A percentile compares a stretch with the other conserved stretches of the same genome.
These are phyloP conservation scores for Sakesphorus luctuosus DNA, from an alignment of 2,113 vertebrate species.

Conservation along the genomic window DNA sequence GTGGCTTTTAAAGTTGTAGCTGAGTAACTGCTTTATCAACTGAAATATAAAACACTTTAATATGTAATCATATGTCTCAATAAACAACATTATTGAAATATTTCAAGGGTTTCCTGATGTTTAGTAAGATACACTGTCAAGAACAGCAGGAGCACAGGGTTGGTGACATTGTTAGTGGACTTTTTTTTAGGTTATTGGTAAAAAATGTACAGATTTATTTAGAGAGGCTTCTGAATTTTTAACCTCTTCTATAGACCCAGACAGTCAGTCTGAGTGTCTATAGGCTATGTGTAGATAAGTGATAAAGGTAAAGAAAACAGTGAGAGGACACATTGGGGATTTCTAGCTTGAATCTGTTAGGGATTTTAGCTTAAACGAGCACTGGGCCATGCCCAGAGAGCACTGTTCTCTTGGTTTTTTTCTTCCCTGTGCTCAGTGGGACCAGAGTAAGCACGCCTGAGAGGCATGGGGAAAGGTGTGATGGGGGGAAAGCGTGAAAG, in stretches of 20 bases:
- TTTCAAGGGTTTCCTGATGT: neutral
- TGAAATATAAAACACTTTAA: neutral
- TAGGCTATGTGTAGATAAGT: accelerated
- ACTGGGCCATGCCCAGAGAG: neutral
- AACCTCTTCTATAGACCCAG: neutral
- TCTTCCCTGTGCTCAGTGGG: neutral
- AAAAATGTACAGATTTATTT: neutral
- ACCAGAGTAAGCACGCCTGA: neutral
- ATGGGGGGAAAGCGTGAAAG: neutral
- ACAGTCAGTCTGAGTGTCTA: neutral
- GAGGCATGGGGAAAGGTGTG: neutral
- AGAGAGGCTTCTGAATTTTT: neutral
- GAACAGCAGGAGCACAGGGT: neutral
- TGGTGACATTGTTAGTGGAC: neutral
- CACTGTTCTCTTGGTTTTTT: neutral
- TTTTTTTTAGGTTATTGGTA: neutral
- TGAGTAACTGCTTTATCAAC: neutral
- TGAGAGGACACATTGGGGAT: accelerated
- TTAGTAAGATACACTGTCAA: neutral
- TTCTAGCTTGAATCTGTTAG: neutral
- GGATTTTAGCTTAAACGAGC: neutral
- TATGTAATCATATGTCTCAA: neutral
- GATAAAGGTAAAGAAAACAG: neutral
- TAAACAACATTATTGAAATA: neutral
- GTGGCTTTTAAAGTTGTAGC: neutral